Evolutionary conservation across 2,888 invertebrate genomes (phyloP), one percentile per base, ranked within the genome.

Genomic region (Xylocampa areola): DNA sequence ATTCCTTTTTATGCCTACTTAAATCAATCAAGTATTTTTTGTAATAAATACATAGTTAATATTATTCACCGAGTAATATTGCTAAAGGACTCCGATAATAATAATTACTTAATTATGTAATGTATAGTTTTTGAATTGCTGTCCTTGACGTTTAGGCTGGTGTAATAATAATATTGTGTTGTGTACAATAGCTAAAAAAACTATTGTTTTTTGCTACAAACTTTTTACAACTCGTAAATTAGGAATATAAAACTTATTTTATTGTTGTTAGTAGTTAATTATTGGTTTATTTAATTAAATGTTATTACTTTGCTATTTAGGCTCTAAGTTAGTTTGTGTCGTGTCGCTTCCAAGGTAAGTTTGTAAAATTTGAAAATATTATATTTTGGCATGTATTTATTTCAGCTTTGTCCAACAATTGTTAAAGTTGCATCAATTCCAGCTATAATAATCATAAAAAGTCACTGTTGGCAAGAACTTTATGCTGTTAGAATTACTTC

Each of bases 301-400:
- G 0, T 36, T 33, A 11, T 17, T 30, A 13, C 10, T 47, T 14
- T 47, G 1, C 11, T 10, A 21, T 23, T 23, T 14, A 19, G 11
- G 25, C 17, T 23, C 7, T 17, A 14, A n/a, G n/a, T n/a, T n/a
- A n/a, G n/a, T 21, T 21, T 32, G 40, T 55, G 30, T 6, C 30
- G 27, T 27, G 23, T 35, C 17, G 23, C 19, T 3, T 10, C 5
- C 14, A 40, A 33, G 65, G 65, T 62, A 63, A 64, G 61, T 47
- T 8, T 11, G 4, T 27, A 43, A 50, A 8, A 43, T 50, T 21
- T 14, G 4, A 5, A 19, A 35, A 7, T 2, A 14, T 14, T 7
- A 32, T 32, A 4, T 32, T 11, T 30, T 14, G 1, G 14, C 6
- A 37, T 44, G 21, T 51, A 61, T 37, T 60, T 11, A 1, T 25